Conservation (phyloP, 1,140 invertebrate species). For the Macrostomum lignano region DNA sequence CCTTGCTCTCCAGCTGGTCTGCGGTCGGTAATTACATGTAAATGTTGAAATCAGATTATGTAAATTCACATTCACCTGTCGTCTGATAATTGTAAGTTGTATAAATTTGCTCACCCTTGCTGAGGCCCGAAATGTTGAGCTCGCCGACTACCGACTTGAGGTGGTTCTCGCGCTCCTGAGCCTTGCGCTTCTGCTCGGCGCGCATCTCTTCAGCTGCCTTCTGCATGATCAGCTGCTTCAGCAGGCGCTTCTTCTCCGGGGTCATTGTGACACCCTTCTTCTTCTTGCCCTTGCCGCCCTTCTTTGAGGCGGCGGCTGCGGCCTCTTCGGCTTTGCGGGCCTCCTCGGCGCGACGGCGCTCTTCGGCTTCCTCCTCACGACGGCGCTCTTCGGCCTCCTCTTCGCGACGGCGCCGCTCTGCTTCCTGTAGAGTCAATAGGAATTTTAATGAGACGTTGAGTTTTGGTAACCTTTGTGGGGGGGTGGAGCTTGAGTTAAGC, state of each 20-base stretch:
- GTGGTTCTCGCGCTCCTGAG: slow-evolving; percentile 77
- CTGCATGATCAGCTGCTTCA: slow-evolving; percentile 68
- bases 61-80: slow-evolving; percentile 8
- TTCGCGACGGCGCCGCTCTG: too few relatives aligned
- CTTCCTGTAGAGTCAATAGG: too few relatives aligned
- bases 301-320: too few relatives aligned
- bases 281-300: too few relatives aligned
- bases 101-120: slow-evolving; percentile 41
- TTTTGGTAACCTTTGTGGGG: too few relatives aligned
- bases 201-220: slow-evolving; percentile 98
- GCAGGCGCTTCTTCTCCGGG: slow-evolving; percentile 7
- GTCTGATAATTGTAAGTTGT: slow-evolving; percentile 5
- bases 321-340: too few relatives aligned
- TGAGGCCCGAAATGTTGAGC: slow-evolving; percentile 58
- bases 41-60: not conserved
- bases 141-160: slow-evolving; percentile 67
- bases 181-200: slow-evolving; percentile 92
- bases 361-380: too few relatives aligned
- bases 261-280: not conserved
- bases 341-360: too few relatives aligned
- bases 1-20: slow-evolving; percentile 76
- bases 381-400: too few relatives aligned
- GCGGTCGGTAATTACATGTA: slow-evolving; percentile 32
- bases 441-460: too few relatives aligned
- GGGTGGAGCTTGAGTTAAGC: too few relatives aligned